phyloP scores from a whole-genome alignment of 2,797 vertebrate genomes.

The Dipus sagitta region DNA sequence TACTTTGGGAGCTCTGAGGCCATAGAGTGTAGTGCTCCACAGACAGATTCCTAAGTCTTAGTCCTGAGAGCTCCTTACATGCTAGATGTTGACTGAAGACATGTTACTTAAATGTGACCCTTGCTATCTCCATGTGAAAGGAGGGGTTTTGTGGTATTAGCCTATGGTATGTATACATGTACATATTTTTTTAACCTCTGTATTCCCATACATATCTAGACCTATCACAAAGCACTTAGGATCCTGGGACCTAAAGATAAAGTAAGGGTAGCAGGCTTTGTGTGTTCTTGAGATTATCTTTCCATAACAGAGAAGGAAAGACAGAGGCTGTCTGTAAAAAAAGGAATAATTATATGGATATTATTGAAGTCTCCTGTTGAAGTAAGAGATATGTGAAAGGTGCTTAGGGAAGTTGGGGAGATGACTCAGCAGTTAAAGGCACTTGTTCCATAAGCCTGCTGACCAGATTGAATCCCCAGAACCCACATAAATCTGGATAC shows the following conservation, averaged over 20 bases:
- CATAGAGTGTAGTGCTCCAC: neutral
- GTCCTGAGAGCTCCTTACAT: neutral
- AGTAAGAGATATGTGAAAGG: neutral
- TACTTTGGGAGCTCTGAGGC: neutral
- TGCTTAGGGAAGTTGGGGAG: too few relatives aligned
- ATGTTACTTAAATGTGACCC: neutral
- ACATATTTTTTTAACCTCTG: neutral
- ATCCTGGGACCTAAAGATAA: neutral
- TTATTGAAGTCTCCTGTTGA: neutral
- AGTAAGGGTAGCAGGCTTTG: neutral
- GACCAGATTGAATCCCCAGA: too few relatives aligned
- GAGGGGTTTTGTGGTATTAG: neutral
- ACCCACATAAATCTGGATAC: too few relatives aligned
- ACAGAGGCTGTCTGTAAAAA: neutral
- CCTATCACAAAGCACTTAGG: neutral
- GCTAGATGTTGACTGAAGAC: neutral
- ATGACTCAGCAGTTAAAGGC: too few relatives aligned
- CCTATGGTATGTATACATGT: neutral
- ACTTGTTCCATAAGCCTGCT: too few relatives aligned
- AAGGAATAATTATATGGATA: neutral
- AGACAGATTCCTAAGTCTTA: neutral
- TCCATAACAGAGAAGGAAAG: neutral
- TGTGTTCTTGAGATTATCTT: neutral
- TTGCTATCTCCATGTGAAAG: neutral
- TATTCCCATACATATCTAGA: neutral